Conservation (phyloP, 2,797 vertebrate genomes). For the Falco columbarius region DNA sequence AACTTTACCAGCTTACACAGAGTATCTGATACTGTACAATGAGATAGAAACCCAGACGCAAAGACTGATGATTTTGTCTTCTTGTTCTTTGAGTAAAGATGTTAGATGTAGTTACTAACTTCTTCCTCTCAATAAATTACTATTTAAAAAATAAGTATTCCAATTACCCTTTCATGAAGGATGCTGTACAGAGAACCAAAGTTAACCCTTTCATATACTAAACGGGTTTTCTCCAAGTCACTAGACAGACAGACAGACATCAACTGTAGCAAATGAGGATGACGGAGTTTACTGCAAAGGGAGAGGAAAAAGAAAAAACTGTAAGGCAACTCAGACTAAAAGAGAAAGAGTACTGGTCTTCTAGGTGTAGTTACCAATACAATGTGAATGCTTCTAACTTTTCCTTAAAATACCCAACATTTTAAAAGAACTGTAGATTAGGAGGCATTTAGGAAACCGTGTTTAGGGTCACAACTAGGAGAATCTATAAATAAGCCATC, state of each 20-base stretch:
- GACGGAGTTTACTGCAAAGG: constrained; percentile 74
- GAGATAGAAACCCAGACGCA: neutral
- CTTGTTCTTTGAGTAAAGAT: neutral
- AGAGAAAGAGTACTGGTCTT: neutral
- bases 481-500: neutral
- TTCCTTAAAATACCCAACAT: neutral
- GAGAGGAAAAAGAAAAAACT: neutral
- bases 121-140: neutral
- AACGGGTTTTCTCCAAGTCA: constrained; percentile 73
- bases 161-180: constrained; percentile 79
- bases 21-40: no score
- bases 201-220: constrained; percentile 79
- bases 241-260: constrained; percentile 78
- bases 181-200: constrained; percentile 79
- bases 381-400: rapidly evolving
- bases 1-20: neutral
- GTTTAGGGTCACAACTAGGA: neutral
- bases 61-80: neutral
- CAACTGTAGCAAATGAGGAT: constrained; percentile 78
- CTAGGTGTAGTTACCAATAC: neutral
- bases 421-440: neutral
- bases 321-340: neutral
- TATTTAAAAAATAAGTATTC: neutral
- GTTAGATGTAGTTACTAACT: neutral
- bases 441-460: neutral